phyloP scores from a whole-genome alignment of 1,140 invertebrate species.

The Trichogramma pretiosum region DNA sequence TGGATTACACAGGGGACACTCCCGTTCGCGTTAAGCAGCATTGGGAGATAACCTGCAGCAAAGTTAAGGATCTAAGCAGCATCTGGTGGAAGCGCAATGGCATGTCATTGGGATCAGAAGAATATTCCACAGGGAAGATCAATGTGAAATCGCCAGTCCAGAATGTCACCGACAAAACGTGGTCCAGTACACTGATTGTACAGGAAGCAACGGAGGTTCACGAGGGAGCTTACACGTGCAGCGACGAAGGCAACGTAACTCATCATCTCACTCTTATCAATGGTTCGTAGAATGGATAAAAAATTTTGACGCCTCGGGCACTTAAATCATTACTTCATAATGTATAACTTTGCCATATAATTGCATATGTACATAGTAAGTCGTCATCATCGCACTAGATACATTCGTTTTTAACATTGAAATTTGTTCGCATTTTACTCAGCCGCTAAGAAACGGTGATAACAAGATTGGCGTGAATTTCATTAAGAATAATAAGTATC shows the following conservation, averaged over 20 bases:
- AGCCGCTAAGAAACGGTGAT: no score
- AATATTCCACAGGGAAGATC: constrained; percentile 29
- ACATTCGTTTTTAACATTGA: not conserved
- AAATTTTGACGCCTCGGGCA: not conserved
- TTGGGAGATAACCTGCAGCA: constrained; percentile 35
- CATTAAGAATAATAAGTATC: no score
- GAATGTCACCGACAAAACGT: not conserved
- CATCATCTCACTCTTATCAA: constrained; percentile 31
- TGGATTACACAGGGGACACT: constrained; percentile 25
- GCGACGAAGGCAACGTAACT: constrained; percentile 20
- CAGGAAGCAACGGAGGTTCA: constrained; percentile 28
- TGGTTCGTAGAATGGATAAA: constrained; percentile 29
- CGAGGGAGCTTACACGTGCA: constrained; percentile 38
- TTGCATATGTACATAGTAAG: not conserved
- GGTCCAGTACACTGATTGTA: constrained; percentile 25
- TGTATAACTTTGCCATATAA: not conserved
- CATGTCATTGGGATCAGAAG: constrained; percentile 27
- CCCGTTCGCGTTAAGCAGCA: constrained; percentile 27
- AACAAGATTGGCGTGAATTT: no score
- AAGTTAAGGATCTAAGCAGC: constrained; percentile 19
- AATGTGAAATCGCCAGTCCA: constrained; percentile 21
- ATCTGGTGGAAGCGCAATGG: constrained; percentile 39
- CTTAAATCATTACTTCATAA: not conserved
- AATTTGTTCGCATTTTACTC: not conserved
- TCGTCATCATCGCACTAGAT: not conserved